phyloP scores from a whole-genome alignment of 2,888 invertebrate species.

The Cremastinae sp. region DNA sequence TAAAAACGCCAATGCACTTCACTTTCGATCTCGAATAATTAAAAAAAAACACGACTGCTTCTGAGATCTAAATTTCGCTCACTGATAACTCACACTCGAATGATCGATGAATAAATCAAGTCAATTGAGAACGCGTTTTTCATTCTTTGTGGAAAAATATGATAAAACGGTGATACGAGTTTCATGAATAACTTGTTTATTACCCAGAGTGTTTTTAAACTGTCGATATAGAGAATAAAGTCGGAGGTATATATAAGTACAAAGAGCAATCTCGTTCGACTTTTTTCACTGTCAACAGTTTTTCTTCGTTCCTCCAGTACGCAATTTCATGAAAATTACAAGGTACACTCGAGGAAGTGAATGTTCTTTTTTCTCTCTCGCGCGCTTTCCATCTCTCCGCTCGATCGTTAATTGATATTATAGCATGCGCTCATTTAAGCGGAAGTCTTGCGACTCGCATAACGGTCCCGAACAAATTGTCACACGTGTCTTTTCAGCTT shows the following conservation, averaged over 20 bases:
- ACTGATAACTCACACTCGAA: too few species aligned
- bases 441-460: conserved; percentile 29
- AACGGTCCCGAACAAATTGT: conserved; percentile 53
- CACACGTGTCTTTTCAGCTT: conserved; percentile 33
- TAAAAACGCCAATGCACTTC: too few species aligned
- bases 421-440: conserved; percentile 12
- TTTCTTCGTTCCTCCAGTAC: background rate
- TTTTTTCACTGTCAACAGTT: background rate
- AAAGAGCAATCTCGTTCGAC: background rate
- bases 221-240: background rate
- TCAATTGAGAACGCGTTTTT: background rate
- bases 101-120: background rate
- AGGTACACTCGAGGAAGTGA: conserved; percentile 26
- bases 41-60: conserved; percentile 6
- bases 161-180: too few species aligned
- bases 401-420: conserved; percentile 31
- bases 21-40: conserved; percentile 16
- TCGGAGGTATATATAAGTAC: background rate
- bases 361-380: conserved; percentile 16
- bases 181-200: too few species aligned
- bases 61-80: too few species aligned
- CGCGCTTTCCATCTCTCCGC: conserved; percentile 6
- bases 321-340: conserved; percentile 31
- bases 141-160: too few species aligned
- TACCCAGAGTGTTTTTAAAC: too few species aligned